These are phyloP conservation scores for Phocoena sinus DNA, from an alignment of 2,113 vertebrate genomes.

Conservation along the genomic window DNA sequence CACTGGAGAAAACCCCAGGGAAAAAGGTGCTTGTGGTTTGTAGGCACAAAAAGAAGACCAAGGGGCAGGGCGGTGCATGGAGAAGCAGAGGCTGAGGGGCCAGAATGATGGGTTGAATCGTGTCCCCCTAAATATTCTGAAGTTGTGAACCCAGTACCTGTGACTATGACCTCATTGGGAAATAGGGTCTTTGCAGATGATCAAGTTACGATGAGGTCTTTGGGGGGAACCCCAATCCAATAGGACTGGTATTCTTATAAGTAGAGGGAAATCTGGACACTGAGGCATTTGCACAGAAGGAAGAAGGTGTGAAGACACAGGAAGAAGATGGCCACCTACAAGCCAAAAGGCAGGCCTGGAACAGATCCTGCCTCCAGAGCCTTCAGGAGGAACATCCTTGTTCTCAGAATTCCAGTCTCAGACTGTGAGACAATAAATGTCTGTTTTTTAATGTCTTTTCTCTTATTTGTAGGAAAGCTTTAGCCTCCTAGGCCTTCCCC, in stretches of 20 bases:
- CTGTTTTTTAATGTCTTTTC: fast-evolving
- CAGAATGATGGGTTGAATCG: fast-evolving
- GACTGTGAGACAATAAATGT: fast-evolving
- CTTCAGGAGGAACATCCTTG: fast-evolving
- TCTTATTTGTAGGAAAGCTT: background rate
- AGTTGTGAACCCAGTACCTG: fast-evolving
- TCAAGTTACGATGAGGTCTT: too few relatives aligned
- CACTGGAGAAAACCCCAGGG: fast-evolving
- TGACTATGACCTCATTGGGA: too few relatives aligned
- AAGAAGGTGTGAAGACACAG: fast-evolving
- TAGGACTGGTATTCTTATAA: fast-evolving
- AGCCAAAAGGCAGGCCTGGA: background rate
- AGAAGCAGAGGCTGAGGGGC: too few relatives aligned
- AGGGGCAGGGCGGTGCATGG: fast-evolving
- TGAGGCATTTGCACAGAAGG: background rate
- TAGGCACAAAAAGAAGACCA: background rate
- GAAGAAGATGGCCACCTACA: fast-evolving
- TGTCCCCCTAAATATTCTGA: background rate
- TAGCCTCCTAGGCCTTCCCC: background rate
- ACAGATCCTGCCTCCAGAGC: too few relatives aligned
- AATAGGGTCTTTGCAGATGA: fast-evolving
- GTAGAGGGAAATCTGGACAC: background rate
- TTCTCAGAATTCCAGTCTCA: background rate
- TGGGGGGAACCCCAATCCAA: background rate
- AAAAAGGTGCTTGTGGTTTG: fast-evolving